Base-by-base conservation (phyloP, 92 coral and sea anemone species). In the Isaurus tuberculatus region DNA sequence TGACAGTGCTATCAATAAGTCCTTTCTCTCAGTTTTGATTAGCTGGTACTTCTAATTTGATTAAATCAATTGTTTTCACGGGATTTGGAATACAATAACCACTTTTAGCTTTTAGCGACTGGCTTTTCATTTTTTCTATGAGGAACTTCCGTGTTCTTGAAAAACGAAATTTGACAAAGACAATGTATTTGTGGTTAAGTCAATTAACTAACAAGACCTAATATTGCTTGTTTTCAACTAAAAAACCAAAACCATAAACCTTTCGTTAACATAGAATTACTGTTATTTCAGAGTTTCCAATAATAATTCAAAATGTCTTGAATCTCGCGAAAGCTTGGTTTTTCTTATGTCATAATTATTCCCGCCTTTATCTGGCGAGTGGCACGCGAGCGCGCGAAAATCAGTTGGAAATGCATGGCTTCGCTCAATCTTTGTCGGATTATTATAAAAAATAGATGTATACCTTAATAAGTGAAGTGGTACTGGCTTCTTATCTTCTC, bases 401-500 rank as follows among this genome's bases (percentile, higher is more conserved):
- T 42, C 25, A 32, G 0, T 20, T 0, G 19, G 58, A 49, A 49
- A 8, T 7, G 26, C 27, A 11, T 36, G 36, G 8, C 27, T 17
- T 17, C 27, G 36, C 44, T 23, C 42, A 9, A 8, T 17, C 4
- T 26, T 46, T 46, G 13, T 26, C 44, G 9, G n/a, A n/a, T n/a
- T n/a, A n/a, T n/a, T n/a, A 3, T 23, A 17, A 72, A 13, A 42
- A 34, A 71, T 40, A 43, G 78, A 72, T 28, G 23, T 44, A 33
- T 51, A 14, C 82, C 36, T 27, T 31, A 77, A 57, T 29, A 36
- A 23, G 69, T 60, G 32, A 34, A 77, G 82, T 77, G 64, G 15
- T 16, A 20, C 48, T 51, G 27, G 80, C 66, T 74, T 36, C 66
- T 57, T 33, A 77, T 77, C 82, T 34, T 67, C 25, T 23, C 82